Evolutionary conservation across 2,113 vertebrate species (phyloP), one percentile per base, ranked within the genome.

Genomic region (Gnathonemus longibarbis): DNA sequence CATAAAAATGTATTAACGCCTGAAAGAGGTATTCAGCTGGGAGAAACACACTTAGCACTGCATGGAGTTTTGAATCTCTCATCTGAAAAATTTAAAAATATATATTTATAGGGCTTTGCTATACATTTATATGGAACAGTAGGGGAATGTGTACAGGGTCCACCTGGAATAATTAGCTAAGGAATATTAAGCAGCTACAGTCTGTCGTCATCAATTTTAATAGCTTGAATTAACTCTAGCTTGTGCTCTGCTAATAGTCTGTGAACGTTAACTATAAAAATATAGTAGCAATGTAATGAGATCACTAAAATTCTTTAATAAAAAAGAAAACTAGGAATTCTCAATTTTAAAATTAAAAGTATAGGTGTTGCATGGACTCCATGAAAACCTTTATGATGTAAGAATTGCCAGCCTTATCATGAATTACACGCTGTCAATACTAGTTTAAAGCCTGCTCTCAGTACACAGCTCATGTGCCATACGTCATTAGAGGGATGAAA

Each of bases 91-190:
- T 3, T 24, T 48, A 4, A 48, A 45, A 84, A 70, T 39, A 19
- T 46, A 85, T 48, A 86, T 48, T 48, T 48, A 13, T 48, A 50
- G 45, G 24, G 10, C 84, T 86, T 86, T 27, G 45, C n/a, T 48
- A 86, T 49, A 86, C 31, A 49, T 86, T 50, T 49, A 49, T 49
- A n/a, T 46, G n/a, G 19, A 86, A 11, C 84, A 48, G 83, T 48
- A 13, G 84, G 24, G 21, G 45, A 31, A 86, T 42, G n/a, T 21
- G 31, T 56, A 87, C 31, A 39, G 24, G 27, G 27, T 39, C 10
- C 85, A 52, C 50, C n/a, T 53, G 85, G 85, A 87, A 87, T n/a
- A 53, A 87, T 35, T 87, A 87, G 31, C 83, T 84, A 56, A 35
- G 85, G 49, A 87, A 56, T 35, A 87, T 87, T 87, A 8, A 53